A percentile compares a stretch with the other conserved stretches of the same genome.
Evolutionary conservation across 1,140 invertebrate species (phyloP).

Genomic region (Metaphire vulgaris): DNA sequence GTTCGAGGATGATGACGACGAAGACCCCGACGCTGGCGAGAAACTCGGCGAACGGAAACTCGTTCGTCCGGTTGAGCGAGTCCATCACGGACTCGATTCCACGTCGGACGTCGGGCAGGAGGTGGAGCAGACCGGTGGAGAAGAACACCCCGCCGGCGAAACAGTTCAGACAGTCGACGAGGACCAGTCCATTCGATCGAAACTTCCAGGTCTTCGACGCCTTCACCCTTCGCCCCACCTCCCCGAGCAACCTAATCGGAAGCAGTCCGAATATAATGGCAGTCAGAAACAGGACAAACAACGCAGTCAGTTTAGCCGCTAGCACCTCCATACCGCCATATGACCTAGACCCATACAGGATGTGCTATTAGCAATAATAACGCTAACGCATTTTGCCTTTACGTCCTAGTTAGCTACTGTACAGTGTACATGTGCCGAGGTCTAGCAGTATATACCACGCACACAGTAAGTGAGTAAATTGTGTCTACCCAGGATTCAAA

Average conservation of each 20-base stretch:
- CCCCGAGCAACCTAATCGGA: neutral
- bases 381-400: no score
- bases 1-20: constrained; percentile 38
- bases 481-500: no score
- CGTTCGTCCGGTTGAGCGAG: constrained; percentile 29
- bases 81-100: constrained; percentile 26
- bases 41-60: constrained; percentile 40
- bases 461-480: no score
- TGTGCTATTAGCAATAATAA: no score
- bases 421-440: no score
- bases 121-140: constrained; percentile 47
- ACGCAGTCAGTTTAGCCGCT: neutral
- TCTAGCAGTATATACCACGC: no score
- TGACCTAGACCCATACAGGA: no score
- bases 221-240: neutral
- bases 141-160: constrained; percentile 49
- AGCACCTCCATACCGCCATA: neutral
- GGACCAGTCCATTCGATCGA: neutral
- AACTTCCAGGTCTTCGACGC: neutral
- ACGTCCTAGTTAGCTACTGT: no score
- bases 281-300: neutral
- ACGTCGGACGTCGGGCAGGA: constrained; percentile 45
- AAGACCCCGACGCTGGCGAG: constrained; percentile 40
- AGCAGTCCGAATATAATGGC: constrained; percentile 13
- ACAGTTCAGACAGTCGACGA: constrained; percentile 42